Conservation (phyloP, 2,888 invertebrate genomes). For the Leptinotarsa peninsularis region DNA sequence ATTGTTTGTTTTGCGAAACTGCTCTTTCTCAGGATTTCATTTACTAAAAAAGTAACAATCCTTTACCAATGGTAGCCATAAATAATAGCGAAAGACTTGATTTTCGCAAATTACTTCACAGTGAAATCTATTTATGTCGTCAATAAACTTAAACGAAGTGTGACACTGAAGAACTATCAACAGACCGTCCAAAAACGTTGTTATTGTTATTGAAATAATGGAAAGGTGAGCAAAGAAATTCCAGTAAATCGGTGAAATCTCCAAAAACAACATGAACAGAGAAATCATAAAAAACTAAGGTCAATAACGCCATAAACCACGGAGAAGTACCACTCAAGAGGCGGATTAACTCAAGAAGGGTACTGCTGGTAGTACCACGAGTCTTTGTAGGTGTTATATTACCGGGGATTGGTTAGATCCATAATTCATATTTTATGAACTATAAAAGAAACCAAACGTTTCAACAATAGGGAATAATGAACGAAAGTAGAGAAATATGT, state of each 20-base stretch:
- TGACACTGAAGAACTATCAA: background rate
- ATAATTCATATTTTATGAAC: conserved; percentile 21
- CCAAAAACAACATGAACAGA: background rate
- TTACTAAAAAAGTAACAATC: background rate
- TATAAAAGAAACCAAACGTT: conserved; percentile 11
- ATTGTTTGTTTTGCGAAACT: background rate
- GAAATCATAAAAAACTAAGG: conserved; percentile 1
- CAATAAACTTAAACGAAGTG: background rate
- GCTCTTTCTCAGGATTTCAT: background rate
- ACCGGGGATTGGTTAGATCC: background rate
- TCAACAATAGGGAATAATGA: conserved; percentile 6
- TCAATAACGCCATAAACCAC: conserved; percentile 3
- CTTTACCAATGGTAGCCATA: background rate
- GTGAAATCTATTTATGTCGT: background rate
- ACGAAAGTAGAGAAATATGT: conserved; percentile 12
- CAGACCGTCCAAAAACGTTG: background rate
- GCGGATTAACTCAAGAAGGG: conserved; percentile 22
- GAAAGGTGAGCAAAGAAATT: background rate
- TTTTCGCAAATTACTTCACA: background rate
- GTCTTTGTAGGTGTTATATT: conserved; percentile 20
- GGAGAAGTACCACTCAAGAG: conserved; percentile 8
- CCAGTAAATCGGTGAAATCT: background rate
- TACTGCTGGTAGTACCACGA: conserved; percentile 3
- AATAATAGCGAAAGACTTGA: background rate
- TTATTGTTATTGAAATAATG: background rate